phyloP scores from a whole-genome alignment of 2,797 vertebrate genomes.

The Emydoidea blandingii region DNA sequence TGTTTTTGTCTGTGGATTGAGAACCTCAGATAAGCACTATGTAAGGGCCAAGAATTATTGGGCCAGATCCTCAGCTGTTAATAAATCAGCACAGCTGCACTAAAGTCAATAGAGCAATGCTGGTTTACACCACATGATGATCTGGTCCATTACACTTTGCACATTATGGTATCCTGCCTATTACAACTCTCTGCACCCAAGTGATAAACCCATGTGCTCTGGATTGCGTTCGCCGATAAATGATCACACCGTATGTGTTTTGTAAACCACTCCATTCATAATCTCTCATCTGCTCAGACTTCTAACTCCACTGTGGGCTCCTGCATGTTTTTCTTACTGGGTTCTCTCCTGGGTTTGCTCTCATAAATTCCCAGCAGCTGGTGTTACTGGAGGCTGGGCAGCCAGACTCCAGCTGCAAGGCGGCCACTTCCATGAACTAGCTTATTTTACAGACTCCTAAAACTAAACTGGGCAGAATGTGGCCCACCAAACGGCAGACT shows the following conservation, averaged over 20 bases:
- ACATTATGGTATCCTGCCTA: not conserved
- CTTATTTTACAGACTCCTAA: constrained; percentile 52
- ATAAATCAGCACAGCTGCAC: constrained; percentile 13
- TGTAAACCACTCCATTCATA: not conserved
- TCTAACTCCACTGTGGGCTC: not conserved
- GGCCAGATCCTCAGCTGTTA: not conserved
- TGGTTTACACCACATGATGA: not conserved
- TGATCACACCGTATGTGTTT: not conserved
- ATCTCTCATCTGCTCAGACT: accelerated
- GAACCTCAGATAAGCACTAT: not conserved
- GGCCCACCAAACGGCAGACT: constrained; percentile 34
- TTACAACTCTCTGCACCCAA: not conserved
- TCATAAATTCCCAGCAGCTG: constrained; percentile 42
- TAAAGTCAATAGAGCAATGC: not conserved
- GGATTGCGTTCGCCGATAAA: not conserved
- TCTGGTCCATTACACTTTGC: not conserved
- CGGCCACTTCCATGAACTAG: constrained; percentile 17
- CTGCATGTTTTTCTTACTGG: not conserved
- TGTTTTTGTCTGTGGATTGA: not conserved
- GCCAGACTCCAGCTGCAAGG: constrained; percentile 29
- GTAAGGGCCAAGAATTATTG: not conserved
- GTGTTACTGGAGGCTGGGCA: constrained; percentile 32
- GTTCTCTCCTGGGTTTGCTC: not conserved
- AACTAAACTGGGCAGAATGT: not conserved
- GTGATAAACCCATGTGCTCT: not conserved